A percentile compares a stretch with the other conserved stretches of the same genome.
Evolutionary conservation across 2,888 invertebrate species (phyloP).

Genomic region (Leucophora obtusa): DNA sequence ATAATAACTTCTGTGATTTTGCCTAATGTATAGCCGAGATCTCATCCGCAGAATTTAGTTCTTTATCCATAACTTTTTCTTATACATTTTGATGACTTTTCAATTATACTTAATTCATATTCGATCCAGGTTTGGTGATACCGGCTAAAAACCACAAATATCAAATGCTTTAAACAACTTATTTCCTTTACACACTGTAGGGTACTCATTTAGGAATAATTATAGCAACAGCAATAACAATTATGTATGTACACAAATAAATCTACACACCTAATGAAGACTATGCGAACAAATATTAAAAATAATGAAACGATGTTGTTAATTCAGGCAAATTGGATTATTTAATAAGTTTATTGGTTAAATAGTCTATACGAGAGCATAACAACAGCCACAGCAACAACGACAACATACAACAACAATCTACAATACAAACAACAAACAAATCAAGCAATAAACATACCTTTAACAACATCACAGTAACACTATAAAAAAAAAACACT

Average conservation of each 20-base stretch:
- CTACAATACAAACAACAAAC: constrained; percentile 51
- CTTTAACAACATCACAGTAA: constrained; percentile 31
- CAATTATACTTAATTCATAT: too few relatives aligned
- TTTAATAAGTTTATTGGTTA: constrained; percentile 75
- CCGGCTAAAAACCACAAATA: too few relatives aligned
- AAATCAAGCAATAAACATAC: constrained; percentile 51
- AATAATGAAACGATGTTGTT: constrained; percentile 68
- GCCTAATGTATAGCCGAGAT: too few relatives aligned
- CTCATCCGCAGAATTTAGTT: too few relatives aligned
- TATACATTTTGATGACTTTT: too few relatives aligned
- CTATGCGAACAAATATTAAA: constrained; percentile 41
- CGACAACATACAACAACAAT: constrained; percentile 37
- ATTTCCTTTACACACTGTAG: background rate
- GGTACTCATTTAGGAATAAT: background rate
- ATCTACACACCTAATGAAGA: constrained; percentile 47
- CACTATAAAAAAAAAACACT: constrained; percentile 11
- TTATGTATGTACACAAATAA: constrained; percentile 32
- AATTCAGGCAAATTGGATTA: constrained; percentile 77
- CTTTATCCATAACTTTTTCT: too few relatives aligned
- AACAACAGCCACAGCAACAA: constrained; percentile 23
- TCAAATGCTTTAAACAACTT: too few relatives aligned
- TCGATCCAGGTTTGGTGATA: too few relatives aligned
- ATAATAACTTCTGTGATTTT: too few relatives aligned
- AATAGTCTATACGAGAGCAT: constrained; percentile 28
- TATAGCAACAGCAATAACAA: constrained; percentile 2